Base-by-base conservation (phyloP, 2,888 invertebrate species). In the Deilephila porcellus region DNA sequence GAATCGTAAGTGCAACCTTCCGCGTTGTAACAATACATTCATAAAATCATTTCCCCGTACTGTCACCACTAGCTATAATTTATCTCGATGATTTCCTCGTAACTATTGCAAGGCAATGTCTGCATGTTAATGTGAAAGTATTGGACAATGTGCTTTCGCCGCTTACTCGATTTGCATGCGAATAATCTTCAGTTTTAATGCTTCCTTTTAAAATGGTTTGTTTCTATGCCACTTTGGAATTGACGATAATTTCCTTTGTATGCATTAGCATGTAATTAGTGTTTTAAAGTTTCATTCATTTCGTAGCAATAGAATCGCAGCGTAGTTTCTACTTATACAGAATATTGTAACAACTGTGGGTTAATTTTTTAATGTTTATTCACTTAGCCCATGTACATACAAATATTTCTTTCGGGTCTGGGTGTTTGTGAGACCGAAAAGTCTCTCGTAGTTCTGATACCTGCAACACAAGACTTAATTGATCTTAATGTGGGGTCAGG, bases 111-210 rank as follows among this genome's bases (percentile, higher is more conserved):
- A 78, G 79, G 76, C 78, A 78, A 79, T 79, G 79, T 81, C 82
- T 84, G 86, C 85, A 85, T 88, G 82, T 80, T 86, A 86, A 90
- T 88, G 91, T 86, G 91, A 91, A 92, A 91, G 91, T 85, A 81
- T 81, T 78, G 84, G 82, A 87, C 88, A 88, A 86, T 87, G 84
- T 84, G 86, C 90, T 91, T 90, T 90, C 91, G 86, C 87, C 83
- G 75, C 76, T 81, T 81, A 76, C 81, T 74, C 74, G 74, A 80
- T 86, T 82, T 83, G 83, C 85, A 89, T 90, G 86, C 85, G 84
- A 85, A 90, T 86, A 73, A 67, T 73, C 64, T 73, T 67, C 56
- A 64, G 64, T 73, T 60, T 73, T 64, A 72, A 73, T 25, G 59
- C 59, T 59, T 73, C 64, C 72, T 73, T 72, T 64, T 67, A 64